Base-by-base conservation (phyloP, 2,113 vertebrate genomes). In the Plecotus auritus region DNA sequence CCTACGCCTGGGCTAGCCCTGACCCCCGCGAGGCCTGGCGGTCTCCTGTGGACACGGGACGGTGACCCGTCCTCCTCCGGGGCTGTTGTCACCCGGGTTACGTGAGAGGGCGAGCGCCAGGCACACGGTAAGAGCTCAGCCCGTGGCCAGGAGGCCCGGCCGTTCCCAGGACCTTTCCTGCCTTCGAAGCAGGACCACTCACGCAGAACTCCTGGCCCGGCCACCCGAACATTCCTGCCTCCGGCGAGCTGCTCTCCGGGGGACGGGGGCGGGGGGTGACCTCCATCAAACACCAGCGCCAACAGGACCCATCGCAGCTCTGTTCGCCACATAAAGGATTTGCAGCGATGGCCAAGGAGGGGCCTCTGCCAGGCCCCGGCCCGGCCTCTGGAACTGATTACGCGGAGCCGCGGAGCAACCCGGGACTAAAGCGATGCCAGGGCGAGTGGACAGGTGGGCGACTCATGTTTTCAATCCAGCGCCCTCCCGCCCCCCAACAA, bases 331-430 rank as follows among this genome's bases (percentile, higher is more conserved):
- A 90, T 86, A 92, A 97, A 98, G 94, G 97, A 97, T 96, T 97
- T 88, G 7, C 94, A 95, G 51, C 17, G 59, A 92, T 97, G 97
- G 98, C 98, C 98, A 98, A 98, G 97, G 98, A 97, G 97, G 97
- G 92, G 97, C 35, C 95, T 93, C 40, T 97, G 98, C 98, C 98
- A 96, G 23, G 23, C 90, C 49, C 93, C 85, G 96, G 96, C 95
- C 97, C 61, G 94, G 98, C 97, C 97, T 98, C 98, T 98, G 98
- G 98, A 98, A 98, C 91, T 97, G 98, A 98, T 98, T 98, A 98
- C 85, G 95, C 72, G 4, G 98, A 98, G 98, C 97, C 96, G 96
- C 98, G 95, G 95, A 96, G 98, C 98, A 97, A 98, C 92, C 69
- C 97, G 98, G 98, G 96, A 98, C 98, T 97, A 97, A 98, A 98